phyloP scores from a whole-genome alignment of 2,888 invertebrate species.

The Drosophila koepferae region DNA sequence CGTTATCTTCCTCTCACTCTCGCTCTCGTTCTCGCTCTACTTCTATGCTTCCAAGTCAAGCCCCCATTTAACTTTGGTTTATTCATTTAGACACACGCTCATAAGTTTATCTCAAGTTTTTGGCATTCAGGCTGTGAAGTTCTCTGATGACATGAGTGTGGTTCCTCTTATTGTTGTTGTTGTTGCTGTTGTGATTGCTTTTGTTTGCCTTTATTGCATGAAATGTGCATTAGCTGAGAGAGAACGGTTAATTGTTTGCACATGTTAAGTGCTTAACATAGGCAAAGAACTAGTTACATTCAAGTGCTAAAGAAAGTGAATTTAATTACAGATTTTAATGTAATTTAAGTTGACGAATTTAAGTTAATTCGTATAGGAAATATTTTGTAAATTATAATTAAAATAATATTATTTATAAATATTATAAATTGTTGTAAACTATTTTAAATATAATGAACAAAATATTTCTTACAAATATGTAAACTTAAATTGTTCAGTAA shows the following conservation, averaged over 20 bases:
- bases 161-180: constrained; percentile 17
- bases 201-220: constrained; percentile 65
- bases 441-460: too few relatives aligned
- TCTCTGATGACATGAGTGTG: constrained; percentile 31
- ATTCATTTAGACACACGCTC: constrained; percentile 65
- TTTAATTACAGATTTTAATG: background rate
- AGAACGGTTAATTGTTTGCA: constrained; percentile 72
- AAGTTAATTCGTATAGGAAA: too few relatives aligned
- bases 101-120: constrained; percentile 67
- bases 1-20: constrained; percentile 1
- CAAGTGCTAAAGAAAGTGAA: background rate
- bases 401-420: too few relatives aligned
- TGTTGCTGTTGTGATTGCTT: constrained; percentile 17
- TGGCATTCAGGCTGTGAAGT: constrained; percentile 28
- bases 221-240: constrained; percentile 73
- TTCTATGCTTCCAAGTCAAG: constrained; percentile 30
- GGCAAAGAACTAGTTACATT: constrained; percentile 13
- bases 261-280: constrained; percentile 48
- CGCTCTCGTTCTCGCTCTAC: constrained; percentile 2
- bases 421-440: background rate
- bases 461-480: too few relatives aligned
- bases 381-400: too few relatives aligned
- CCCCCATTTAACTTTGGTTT: constrained; percentile 58
- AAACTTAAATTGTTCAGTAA: too few relatives aligned
- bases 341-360: background rate